Evolutionary conservation across 2,888 invertebrate genomes (phyloP), one percentile per base, ranked within the genome.

Genomic region (Cephus pygmeus): DNA sequence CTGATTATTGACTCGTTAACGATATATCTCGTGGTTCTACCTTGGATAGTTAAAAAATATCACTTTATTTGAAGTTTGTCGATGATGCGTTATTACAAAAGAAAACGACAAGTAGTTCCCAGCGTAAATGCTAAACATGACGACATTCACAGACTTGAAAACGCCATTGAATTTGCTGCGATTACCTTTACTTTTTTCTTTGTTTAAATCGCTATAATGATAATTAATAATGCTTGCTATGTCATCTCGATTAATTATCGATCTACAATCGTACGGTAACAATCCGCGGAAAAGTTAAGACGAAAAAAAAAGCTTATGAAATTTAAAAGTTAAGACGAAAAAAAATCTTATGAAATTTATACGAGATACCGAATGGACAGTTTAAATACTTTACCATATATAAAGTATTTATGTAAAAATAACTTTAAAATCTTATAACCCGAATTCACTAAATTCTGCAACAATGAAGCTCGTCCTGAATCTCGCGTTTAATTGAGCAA

Each of bases 1-100:
- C 56, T 1, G 56, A 15, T 56, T 40, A 15, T 40, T 15, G 40
- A 40, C 40, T 15, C 40, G 4, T 15, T 40, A 40, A 56, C 9
- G 56, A 56, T 9, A 0, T 56, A 56, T 23, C 23, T 56, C 56
- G 23, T 56, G 23, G 23, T 56, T 56, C 56, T 56, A 56, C 56
- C 56, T 56, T 56, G 23, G 56, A 56, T 56, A 56, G 82, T 85
- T 83, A 83, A 85, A 86, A 83, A 78, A 84, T 86, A 86, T 85
- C 82, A 81, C 84, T 86, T 86, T 84, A 82, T 86, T 84, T 79
- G 79, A 81, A 83, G 80, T 84, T 81, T 81, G 73, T 80, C 69
- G 79, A 73, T 79, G 74, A 75, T 75, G 76, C 79, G 77, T 79
- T 79, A 79, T 79, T 79, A 82, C 82, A 83, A 83, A 85, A 82